These are phyloP conservation scores for Callopanchax toddi DNA, from an alignment of 2,113 vertebrate species.

Conservation along the genomic window DNA sequence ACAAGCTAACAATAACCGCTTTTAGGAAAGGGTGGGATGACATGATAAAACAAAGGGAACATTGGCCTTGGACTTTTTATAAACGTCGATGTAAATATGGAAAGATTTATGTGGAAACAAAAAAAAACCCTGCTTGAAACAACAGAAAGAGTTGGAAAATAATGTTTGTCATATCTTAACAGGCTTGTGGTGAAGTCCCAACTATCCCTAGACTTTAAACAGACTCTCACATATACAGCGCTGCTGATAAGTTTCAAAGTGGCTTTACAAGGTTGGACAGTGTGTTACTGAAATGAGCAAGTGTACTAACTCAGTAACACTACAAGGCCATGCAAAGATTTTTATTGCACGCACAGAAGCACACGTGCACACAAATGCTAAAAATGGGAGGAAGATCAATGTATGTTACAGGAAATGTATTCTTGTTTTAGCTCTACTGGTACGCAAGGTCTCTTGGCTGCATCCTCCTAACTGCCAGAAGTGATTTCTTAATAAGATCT, in stretches of 20 bases:
- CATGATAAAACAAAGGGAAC: conserved; percentile 60
- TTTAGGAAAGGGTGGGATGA: conserved; percentile 71
- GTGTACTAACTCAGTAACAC: conserved; percentile 60
- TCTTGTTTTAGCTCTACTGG: conserved; percentile 70
- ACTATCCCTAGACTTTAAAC: conserved; percentile 35
- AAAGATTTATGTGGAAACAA: conserved; percentile 66
- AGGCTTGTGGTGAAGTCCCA: conserved; percentile 22
- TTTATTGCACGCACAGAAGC: conserved; percentile 20
- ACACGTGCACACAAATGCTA: conserved; percentile 14
- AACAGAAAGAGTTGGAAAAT: conserved; percentile 35
- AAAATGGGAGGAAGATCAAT: conserved; percentile 68
- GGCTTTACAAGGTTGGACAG: conserved; percentile 25
- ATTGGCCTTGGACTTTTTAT: conserved; percentile 63
- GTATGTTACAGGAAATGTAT: conserved; percentile 72
- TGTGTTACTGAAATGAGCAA: conserved; percentile 31
- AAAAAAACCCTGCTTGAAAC: conserved; percentile 41
- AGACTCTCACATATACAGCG: conserved; percentile 39
- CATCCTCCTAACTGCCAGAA: conserved; percentile 70
- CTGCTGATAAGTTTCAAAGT: conserved; percentile 38
- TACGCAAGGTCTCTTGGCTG: conserved; percentile 57
- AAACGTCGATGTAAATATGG: conserved; percentile 65
- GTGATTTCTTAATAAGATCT: conserved; percentile 36
- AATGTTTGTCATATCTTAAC: conserved; percentile 54
- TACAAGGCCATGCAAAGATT: conserved; percentile 47
- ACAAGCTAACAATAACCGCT: conserved; percentile 64